phyloP scores from a whole-genome alignment of 2,113 vertebrate species.

The Carassius carassius region DNA sequence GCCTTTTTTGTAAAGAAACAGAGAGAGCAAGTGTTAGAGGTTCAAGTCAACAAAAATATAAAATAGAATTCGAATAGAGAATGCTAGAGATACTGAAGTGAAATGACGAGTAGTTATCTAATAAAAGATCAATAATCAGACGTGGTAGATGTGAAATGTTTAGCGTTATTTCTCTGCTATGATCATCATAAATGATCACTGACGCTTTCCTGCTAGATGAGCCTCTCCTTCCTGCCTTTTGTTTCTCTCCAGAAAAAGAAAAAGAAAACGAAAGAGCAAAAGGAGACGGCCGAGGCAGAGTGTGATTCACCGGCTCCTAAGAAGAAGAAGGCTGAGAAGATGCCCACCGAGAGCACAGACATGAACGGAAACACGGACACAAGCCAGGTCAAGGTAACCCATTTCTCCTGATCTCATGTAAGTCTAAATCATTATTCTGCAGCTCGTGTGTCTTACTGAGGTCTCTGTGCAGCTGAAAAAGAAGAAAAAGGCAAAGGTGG shows the following conservation, averaged over 20 bases:
- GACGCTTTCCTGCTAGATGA: too few relatives aligned
- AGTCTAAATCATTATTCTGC: background rate
- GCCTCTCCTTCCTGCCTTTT: background rate
- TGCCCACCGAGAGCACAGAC: slow-evolving; percentile 57
- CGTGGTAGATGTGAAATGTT: too few relatives aligned
- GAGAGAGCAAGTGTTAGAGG: too few relatives aligned
- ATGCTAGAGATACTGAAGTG: too few relatives aligned
- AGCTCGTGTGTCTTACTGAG: background rate
- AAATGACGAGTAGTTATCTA: too few relatives aligned
- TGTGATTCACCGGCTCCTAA: slow-evolving; percentile 72
- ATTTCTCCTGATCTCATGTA: background rate
- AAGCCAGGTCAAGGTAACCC: slow-evolving; percentile 28
- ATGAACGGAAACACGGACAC: slow-evolving; percentile 46
- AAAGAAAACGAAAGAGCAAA: slow-evolving; percentile 64
- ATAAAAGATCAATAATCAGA: too few relatives aligned
- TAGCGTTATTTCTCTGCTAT: too few relatives aligned
- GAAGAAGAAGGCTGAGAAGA: slow-evolving; percentile 73
- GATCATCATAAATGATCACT: too few relatives aligned
- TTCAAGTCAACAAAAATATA: too few relatives aligned
- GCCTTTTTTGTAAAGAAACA: too few relatives aligned
- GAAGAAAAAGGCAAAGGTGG: slow-evolving; percentile 57
- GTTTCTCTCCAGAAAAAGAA: slow-evolving; percentile 50
- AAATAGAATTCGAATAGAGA: too few relatives aligned
- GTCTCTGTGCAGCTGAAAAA: slow-evolving; percentile 47
- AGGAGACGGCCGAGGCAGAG: slow-evolving; percentile 52